A percentile compares a stretch with the other conserved stretches of the same genome.
Conservation (phyloP, 2,113 vertebrate genomes). For the Barbus barbus region DNA sequence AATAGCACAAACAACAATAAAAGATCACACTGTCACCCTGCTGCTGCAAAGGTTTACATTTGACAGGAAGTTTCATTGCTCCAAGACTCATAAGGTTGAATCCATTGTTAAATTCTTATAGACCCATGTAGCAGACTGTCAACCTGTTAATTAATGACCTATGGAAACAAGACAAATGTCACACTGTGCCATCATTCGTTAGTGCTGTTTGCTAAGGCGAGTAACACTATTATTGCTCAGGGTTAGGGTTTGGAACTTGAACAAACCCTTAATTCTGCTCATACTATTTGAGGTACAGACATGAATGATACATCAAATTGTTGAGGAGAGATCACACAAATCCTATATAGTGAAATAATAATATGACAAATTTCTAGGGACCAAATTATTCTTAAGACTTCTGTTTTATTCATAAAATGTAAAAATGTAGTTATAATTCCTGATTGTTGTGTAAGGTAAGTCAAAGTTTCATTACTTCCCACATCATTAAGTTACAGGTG, state of each 20-base stretch:
- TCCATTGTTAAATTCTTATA: neutral
- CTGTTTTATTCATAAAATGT: no score
- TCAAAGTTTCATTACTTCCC: neutral
- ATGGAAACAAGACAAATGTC: neutral
- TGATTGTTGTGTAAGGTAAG: neutral
- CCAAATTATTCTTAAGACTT: neutral
- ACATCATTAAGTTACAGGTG: neutral
- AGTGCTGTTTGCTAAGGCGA: neutral
- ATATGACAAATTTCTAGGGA: neutral
- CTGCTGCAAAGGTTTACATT: neutral
- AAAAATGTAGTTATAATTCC: neutral
- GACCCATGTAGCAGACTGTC: neutral
- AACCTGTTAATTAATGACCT: neutral
- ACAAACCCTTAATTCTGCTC: neutral
- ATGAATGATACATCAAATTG: neutral
- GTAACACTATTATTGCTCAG: neutral
- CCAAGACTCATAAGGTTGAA: neutral
- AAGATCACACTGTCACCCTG: neutral
- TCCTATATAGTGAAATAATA: neutral
- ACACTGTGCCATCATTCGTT: neutral
- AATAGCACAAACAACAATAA: neutral
- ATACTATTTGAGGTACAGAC: neutral
- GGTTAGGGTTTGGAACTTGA: neutral
- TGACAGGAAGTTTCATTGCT: neutral
- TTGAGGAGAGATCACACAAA: neutral